These are phyloP conservation scores for Saxidomus purpurata DNA, from an alignment of 1,140 invertebrate species.

Conservation along the genomic window DNA sequence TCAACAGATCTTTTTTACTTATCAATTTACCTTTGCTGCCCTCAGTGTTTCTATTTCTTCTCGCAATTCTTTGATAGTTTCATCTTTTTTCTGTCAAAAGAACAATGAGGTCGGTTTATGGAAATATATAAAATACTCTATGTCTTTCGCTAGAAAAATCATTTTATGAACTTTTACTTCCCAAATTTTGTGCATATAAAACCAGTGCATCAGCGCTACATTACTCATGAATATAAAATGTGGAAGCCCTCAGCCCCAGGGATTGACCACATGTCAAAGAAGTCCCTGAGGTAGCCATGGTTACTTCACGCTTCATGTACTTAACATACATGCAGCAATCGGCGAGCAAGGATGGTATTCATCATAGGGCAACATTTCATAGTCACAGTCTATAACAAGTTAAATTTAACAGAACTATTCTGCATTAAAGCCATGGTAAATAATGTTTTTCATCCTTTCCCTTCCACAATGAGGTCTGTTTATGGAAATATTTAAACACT, in stretches of 20 bases:
- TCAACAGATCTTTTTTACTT: too few species aligned
- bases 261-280: constrained; percentile 49
- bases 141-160: too few species aligned
- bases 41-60: constrained; percentile 60
- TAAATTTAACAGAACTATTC: too few species aligned
- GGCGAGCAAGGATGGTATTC: constrained; percentile 71
- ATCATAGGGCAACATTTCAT: constrained; percentile 55
- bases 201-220: too few species aligned
- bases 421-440: too few species aligned
- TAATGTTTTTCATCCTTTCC: too few species aligned
- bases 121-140: too few species aligned
- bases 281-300: constrained; percentile 18
- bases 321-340: constrained; percentile 29
- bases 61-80: constrained; percentile 66
- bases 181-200: too few species aligned
- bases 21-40: not conserved
- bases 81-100: constrained; percentile 69
- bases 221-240: too few species aligned
- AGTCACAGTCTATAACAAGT: not conserved
- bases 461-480: too few species aligned
- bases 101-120: too few species aligned
- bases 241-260: constrained; percentile 59
- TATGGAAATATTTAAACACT: not conserved
- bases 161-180: too few species aligned
- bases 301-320: constrained; percentile 29